Percentiles rank a stretch among this genome's conserved stretches.
Conservation (phyloP, 2,797 vertebrate species). For the Phrynocephalus vlangalii region DNA sequence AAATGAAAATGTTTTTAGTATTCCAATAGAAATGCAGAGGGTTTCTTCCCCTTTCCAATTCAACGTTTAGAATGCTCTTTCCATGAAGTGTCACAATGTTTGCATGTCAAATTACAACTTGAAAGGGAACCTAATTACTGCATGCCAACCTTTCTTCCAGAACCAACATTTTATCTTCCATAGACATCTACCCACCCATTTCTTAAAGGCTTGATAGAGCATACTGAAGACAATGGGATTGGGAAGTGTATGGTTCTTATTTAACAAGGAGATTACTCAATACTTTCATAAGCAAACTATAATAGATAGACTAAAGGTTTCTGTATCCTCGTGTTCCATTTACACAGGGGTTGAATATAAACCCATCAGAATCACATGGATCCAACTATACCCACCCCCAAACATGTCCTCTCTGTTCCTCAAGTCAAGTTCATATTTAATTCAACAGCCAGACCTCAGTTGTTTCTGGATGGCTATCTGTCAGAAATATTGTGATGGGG, state of each 20-base stretch:
- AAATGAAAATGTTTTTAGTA: constrained; percentile 1
- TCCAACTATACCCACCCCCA: not conserved
- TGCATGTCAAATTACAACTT: constrained; percentile 23
- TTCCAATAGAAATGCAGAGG: not conserved
- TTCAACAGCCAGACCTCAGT: too few species aligned
- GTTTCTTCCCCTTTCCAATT: not conserved
- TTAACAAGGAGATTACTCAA: not conserved
- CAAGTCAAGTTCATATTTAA: not conserved
- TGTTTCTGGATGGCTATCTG: not conserved
- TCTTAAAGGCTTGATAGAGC: not conserved
- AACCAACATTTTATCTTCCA: constrained; percentile 8
- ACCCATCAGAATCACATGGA: not conserved
- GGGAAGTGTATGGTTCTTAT: not conserved
- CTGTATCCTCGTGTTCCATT: too few species aligned
- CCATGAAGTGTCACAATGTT: constrained; percentile 13
- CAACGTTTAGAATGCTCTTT: not conserved
- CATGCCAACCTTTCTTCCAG: constrained; percentile 9
- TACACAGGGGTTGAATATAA: too few species aligned
- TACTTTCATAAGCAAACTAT: not conserved
- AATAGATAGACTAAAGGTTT: too few species aligned
- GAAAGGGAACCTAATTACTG: constrained; percentile 12
- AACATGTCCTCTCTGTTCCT: not conserved
- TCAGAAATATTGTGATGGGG: too few species aligned
- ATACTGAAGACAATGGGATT: not conserved
- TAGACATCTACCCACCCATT: not conserved